Base-by-base conservation (phyloP, 1,140 invertebrate genomes). In the Trichogramma pretiosum region DNA sequence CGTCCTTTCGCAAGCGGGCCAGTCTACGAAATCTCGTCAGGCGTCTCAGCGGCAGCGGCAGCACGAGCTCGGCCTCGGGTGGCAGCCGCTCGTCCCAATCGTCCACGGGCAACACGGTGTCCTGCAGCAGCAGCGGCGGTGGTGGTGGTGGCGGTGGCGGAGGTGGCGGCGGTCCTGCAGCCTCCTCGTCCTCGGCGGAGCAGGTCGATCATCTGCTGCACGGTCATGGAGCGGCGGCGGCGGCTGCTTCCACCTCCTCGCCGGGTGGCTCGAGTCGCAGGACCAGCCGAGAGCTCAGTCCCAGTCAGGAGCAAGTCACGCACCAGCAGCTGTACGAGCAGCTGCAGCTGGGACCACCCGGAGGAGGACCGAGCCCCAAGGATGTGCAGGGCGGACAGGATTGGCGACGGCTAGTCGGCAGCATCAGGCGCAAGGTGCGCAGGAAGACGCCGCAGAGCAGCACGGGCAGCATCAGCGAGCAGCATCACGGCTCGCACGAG, bases 321-420 rank as follows among this genome's bases (percentile, higher is more conserved):
- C 38, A 8, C 4, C 3, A 10, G 18, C 36, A 19, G 38, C 38
- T 5, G 40, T 32, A 9, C 8, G 8, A 9, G 16, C 26, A 34
- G 19, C 32, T 10, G 14, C 40, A 9, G 16, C 5, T 24, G 35
- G 53, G 52, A 10, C 45, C 45, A 38, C 37, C 53, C 43, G 35
- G 52, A 47, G 56, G 48, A 26, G 54, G 52, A 48, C 39, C 53
- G 47, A 34, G 54, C 41, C 47, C 56, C 54, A 41, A 54, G 40
- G 49, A 55, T 50, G 34, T 52, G 26, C 52, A 55, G 38, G 30
- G 55, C 42, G 56, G 61, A 33, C 68, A 71, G 51, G 70, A 72
- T 60, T 69, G 69, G 70, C 57, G 68, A 62, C 56, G 68, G 60
- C 47, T 72, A 62, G 64, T 72, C 22, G 70, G 69, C 22, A 71